Percentiles rank a stretch among this genome's conserved stretches.
These are phyloP conservation scores for Heliocidaris erythrogramma DNA, from an alignment of 35 echinoderm and acorn worm species.

Conservation along the genomic window DNA sequence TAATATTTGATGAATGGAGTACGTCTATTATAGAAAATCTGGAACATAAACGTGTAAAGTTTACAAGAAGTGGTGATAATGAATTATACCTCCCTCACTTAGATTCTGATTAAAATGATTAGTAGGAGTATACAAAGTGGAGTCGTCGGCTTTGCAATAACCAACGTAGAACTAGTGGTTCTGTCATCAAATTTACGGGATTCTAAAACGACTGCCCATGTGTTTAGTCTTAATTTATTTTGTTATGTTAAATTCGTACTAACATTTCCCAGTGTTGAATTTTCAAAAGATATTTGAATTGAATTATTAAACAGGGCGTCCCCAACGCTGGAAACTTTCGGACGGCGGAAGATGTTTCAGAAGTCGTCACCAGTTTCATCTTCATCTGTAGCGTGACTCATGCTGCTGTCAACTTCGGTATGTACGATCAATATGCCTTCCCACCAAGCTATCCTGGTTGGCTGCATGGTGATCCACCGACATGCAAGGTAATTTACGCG, in stretches of 20 bases:
- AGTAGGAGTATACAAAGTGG: too few relatives aligned
- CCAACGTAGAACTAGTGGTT: too few relatives aligned
- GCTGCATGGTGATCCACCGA: slow-evolving; percentile 52
- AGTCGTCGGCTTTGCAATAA: too few relatives aligned
- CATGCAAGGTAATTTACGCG: slow-evolving; percentile 56
- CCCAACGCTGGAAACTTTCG: slow-evolving; percentile 69
- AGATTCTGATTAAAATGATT: too few relatives aligned
- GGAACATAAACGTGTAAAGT: not conserved
- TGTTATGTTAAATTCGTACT: too few relatives aligned
- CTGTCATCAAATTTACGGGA: too few relatives aligned
- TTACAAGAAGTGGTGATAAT: not conserved
- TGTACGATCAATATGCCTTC: slow-evolving; percentile 78
- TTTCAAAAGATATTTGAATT: too few relatives aligned
- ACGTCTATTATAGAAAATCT: not conserved
- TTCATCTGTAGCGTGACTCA: slow-evolving; percentile 79
- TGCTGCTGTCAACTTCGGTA: slow-evolving; percentile 75
- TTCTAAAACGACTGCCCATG: too few relatives aligned
- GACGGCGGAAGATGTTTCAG: slow-evolving; percentile 57
- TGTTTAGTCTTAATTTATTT: too few relatives aligned
- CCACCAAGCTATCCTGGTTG: slow-evolving; percentile 70
- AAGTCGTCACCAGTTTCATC: slow-evolving; percentile 63
- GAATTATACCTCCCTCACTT: too few relatives aligned
- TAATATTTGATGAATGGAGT: too few relatives aligned
- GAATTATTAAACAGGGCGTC: slow-evolving; percentile 53
- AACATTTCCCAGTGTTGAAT: too few relatives aligned